These are phyloP conservation scores for Lepidocyrtoides sp. DNA, from an alignment of 2,888 invertebrate species.

Conservation along the genomic window DNA sequence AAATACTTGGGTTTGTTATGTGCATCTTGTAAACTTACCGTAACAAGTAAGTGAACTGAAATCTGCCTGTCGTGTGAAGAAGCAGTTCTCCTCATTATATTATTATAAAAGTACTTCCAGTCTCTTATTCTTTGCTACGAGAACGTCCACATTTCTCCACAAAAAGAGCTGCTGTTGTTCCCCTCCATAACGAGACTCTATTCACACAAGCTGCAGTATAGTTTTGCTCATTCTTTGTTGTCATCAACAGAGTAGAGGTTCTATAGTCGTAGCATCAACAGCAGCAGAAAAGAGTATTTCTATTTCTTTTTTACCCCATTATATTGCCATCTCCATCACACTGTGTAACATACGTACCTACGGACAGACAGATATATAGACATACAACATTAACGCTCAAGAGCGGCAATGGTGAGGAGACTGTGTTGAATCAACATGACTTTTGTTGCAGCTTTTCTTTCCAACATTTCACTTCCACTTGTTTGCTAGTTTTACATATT, in stretches of 20 bases:
- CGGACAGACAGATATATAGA: not conserved
- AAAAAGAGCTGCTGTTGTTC: not conserved
- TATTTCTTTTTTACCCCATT: not conserved
- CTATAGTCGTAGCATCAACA: not conserved
- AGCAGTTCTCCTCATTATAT: not conserved
- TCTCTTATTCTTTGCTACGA: not conserved
- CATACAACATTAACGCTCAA: not conserved
- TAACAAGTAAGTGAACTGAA: constrained; percentile 50
- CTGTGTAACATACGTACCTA: not conserved
- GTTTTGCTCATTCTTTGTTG: constrained; percentile 22
- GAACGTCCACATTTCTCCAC: not conserved
- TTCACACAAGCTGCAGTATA: constrained; percentile 4
- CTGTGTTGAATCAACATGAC: constrained; percentile 27
- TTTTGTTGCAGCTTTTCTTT: constrained; percentile 20
- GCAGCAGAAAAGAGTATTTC: constrained; percentile 1
- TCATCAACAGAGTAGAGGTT: constrained; percentile 7
- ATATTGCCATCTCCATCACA: not conserved
- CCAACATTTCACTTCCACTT: constrained; percentile 52
- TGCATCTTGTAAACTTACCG: constrained; percentile 65
- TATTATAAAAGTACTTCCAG: too few species aligned
- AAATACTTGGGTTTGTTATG: constrained; percentile 31
- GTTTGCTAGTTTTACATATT: constrained; percentile 52
- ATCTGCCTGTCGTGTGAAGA: constrained; percentile 49
- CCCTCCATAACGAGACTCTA: constrained; percentile 16
- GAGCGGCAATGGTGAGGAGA: not conserved